Percentiles rank a stretch among this genome's conserved stretches.
phyloP scores from a whole-genome alignment of 2,888 invertebrate species.

The Oscheius myriophilus region DNA sequence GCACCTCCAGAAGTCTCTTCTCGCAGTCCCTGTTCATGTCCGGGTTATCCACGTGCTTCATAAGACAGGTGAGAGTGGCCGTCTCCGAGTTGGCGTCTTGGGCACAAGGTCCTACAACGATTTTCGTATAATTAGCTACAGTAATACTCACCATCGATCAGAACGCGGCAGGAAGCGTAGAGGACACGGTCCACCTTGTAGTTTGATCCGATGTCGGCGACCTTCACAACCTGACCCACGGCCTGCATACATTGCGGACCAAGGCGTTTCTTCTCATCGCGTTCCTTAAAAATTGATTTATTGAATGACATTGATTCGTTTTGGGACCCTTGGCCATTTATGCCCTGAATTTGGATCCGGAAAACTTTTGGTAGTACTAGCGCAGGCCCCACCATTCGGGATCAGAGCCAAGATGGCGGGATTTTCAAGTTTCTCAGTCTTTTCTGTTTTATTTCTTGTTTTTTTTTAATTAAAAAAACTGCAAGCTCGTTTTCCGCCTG shows the following conservation, averaged over 20 bases:
- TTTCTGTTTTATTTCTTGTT: too few relatives aligned
- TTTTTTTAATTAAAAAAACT: too few relatives aligned
- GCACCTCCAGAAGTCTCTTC: slow-evolving; percentile 89
- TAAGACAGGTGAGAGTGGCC: slow-evolving; percentile 85
- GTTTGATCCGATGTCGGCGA: slow-evolving; percentile 91
- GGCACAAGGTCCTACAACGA: slow-evolving; percentile 72
- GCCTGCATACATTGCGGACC: slow-evolving; percentile 60
- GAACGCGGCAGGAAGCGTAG: slow-evolving; percentile 60
- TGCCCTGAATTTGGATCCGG: too few relatives aligned
- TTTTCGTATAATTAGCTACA: background rate
- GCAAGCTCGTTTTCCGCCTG: too few relatives aligned
- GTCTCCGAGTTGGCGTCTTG: slow-evolving; percentile 66
- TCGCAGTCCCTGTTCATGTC: slow-evolving; percentile 90
- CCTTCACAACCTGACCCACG: slow-evolving; percentile 68
- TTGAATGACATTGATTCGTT: too few relatives aligned
- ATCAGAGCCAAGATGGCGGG: background rate
- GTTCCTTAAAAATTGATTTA: slow-evolving; percentile 23
- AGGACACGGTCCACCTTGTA: slow-evolving; percentile 84
- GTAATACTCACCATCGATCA: slow-evolving; percentile 56
- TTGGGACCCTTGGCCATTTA: too few relatives aligned
- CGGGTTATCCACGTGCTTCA: slow-evolving; percentile 83
- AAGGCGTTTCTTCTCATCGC: slow-evolving; percentile 59
- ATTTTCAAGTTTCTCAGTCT: background rate
- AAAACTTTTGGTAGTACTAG: background rate
- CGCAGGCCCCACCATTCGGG: background rate